Evolutionary conservation across 2,113 vertebrate species (phyloP), one percentile per base, ranked within the genome.

Genomic region (Pyxicephalus adspersus): DNA sequence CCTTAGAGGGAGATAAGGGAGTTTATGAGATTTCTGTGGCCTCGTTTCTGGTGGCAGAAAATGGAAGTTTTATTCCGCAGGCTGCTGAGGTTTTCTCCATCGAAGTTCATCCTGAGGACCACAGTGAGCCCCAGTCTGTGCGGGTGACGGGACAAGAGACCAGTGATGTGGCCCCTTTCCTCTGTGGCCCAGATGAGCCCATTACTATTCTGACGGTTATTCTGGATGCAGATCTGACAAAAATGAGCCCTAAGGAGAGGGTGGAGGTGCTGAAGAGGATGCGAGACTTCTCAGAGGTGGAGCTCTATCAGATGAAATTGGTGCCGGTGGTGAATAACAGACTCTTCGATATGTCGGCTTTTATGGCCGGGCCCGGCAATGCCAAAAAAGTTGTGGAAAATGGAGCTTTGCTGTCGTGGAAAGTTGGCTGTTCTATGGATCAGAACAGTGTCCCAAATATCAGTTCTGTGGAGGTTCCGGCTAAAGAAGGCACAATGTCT

Each of bases 311-410:
- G 82, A 97, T 99, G 97, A 95, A 95, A 84, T 89, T 97, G 63
- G 95, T 96, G 80, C 96, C 97, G 5, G 97, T 99, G 84, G 94
- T 98, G 83, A 98, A 99, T 90, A 99, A 99, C 85, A 95, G 95
- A 84, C 92, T 99, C 29, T 99, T 99, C 83, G 97, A 99, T 84
- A 99, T 98, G 97, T 96, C 96, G 0, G 97, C 97, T 77, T 99
- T 99, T 85, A 97, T 99, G 96, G 97, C 97, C 51, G 97, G 97
- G 67, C 97, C 97, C 0, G 97, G 97, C 70, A 99, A 99, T 68
- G 97, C 97, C 22, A 98, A 98, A 87, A 98, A 98, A 82, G 97
- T 99, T 74, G 96, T 98, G 64, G 97, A 99, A 86, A 98, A 97
- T 0, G 97, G 97, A 34, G 97, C 96, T 65, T 87, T 98, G 67